These are phyloP conservation scores for Napeogenes inachia DNA, from an alignment of 2,888 invertebrate genomes.

Conservation along the genomic window DNA sequence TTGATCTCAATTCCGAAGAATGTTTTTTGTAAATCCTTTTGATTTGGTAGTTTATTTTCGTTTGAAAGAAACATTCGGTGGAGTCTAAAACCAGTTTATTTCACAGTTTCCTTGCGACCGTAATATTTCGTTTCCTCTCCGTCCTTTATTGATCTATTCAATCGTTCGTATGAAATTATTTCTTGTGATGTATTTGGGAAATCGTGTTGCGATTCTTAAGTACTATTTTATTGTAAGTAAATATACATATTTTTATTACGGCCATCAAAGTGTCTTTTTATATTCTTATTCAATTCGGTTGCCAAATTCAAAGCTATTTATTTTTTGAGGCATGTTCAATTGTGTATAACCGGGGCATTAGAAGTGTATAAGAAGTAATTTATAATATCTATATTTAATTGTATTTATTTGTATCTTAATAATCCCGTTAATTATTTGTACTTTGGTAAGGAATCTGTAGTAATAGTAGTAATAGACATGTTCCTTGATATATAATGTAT, in stretches of 20 bases:
- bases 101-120: constrained; percentile 12
- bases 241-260: constrained; percentile 34
- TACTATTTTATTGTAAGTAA: constrained; percentile 38
- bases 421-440: too few species aligned
- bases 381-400: too few species aligned
- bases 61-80: constrained; percentile 9
- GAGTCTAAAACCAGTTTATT: constrained; percentile 14
- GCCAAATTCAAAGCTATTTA: constrained; percentile 1
- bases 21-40: constrained; percentile 7
- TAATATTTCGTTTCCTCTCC: constrained; percentile 19
- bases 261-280: constrained; percentile 27
- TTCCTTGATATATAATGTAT: constrained; percentile 21
- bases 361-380: neutral
- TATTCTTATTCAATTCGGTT: constrained; percentile 8
- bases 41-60: constrained; percentile 5
- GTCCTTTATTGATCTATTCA: constrained; percentile 59
- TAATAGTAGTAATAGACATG: constrained; percentile 15
- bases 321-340: neutral
- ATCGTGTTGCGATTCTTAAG: constrained; percentile 32
- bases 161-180: constrained; percentile 50
- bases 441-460: neutral
- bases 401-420: too few species aligned
- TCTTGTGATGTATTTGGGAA: constrained; percentile 30
- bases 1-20: neutral
- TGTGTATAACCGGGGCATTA: neutral